Base-by-base conservation (phyloP, 1,140 invertebrate genomes). In the Eumeta japonica region DNA sequence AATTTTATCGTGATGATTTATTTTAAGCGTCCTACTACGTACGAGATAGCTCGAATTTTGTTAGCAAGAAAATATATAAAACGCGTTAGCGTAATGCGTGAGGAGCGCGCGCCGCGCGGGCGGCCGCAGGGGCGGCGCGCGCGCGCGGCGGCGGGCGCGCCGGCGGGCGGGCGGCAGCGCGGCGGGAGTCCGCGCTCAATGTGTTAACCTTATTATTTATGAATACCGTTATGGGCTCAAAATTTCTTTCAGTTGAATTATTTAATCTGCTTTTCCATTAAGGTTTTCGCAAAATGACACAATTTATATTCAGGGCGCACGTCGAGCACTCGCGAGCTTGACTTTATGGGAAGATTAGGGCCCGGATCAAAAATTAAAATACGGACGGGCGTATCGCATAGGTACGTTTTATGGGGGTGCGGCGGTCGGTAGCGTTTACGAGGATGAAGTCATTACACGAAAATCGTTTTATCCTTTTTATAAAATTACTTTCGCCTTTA, bases 211-310 rank as follows among this genome's bases (percentile, higher is more conserved):
- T 50, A 59, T 71, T 55, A 67, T 62, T 64, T 71, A 71, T 67
- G 56, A 59, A 71, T 46, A 45, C 51, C 53, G 52, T 71, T 67
- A 67, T 67, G 57, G 55, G 43, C 57, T 60, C 60, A 58, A 64
- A 67, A 66, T 64, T 64, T 64, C 67, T 64, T 62, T 58, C 60
- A 50, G 43, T 39, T 67, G 62, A 63, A 72, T 67, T 63, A 71
- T 67, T 67, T 66, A 71, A 67, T 65, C 60, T 58, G 48, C 52
- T 63, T 65, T 67, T 68, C 67, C 67, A 72, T 72, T 68, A 72
- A 52, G 59, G 61, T 62, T 66, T 60, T 60, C 48, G 41, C 37
- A 50, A 60, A 67, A 68, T 65, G 59, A 64, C 62, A 66, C 59
- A 58, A 67, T 71, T 66, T 71, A 62, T 68, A 71, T 71, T 68